A percentile compares a stretch with the other conserved stretches of the same genome.
Conservation (phyloP, 2,797 vertebrate species). For the Hypotaenidia philippensis region DNA sequence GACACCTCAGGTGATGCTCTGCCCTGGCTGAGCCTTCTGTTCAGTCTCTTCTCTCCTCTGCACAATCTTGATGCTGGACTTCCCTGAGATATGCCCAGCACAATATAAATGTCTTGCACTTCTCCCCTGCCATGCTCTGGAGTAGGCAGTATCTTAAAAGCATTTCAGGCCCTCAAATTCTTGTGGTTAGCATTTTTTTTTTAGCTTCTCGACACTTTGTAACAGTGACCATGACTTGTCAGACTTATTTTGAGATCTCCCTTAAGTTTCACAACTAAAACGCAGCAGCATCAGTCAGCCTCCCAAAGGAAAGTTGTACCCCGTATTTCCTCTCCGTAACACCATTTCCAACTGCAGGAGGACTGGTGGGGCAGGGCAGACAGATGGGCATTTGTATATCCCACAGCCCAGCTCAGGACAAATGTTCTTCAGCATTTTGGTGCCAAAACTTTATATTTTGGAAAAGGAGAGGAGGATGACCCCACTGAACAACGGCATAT, state of each 20-base stretch:
- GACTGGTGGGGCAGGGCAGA: neutral
- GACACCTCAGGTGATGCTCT: neutral
- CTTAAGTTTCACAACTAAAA: neutral
- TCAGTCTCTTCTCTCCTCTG: neutral
- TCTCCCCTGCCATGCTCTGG: neutral
- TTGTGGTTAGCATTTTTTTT: neutral
- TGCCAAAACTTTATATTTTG: neutral
- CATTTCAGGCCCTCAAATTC: neutral
- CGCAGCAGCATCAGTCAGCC: neutral
- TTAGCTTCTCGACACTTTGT: neutral
- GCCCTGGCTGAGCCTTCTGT: neutral
- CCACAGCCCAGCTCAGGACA: neutral
- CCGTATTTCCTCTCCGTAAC: neutral
- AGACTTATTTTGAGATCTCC: neutral
- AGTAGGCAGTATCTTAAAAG: neutral
- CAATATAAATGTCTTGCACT: neutral
- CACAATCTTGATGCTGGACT: neutral
- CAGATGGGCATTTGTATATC: neutral
- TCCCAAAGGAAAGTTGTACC: neutral
- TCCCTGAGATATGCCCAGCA: neutral
- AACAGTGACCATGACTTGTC: neutral
- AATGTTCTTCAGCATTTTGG: neutral
- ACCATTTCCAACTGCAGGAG: neutral
- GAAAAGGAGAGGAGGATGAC: constrained; percentile 3
- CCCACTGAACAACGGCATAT: neutral